Percentiles rank a stretch among this genome's conserved stretches.
These are phyloP conservation scores for Botia almorhae DNA, from an alignment of 2,797 vertebrate genomes.

Conservation along the genomic window DNA sequence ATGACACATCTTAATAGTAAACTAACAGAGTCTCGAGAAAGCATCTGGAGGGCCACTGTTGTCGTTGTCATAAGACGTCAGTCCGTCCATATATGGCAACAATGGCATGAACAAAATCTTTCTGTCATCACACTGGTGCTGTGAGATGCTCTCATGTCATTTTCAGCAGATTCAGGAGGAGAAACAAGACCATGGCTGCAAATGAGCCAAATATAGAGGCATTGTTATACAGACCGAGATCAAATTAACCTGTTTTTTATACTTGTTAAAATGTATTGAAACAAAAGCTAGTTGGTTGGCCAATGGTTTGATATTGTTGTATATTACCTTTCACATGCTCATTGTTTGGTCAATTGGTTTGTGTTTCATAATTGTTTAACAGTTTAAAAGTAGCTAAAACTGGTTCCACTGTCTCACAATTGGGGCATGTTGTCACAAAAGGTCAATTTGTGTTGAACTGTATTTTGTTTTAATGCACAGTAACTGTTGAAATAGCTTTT, in stretches of 20 bases:
- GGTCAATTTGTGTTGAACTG: background rate
- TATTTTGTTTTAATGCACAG: background rate
- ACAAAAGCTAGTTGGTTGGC: too few relatives aligned
- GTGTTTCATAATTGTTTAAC: background rate
- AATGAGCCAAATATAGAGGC: background rate
- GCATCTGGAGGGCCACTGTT: background rate
- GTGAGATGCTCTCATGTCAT: background rate
- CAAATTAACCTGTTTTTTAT: background rate
- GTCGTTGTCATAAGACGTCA: background rate
- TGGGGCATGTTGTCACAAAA: background rate
- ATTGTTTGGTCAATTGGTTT: background rate
- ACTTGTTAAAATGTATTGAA: background rate
- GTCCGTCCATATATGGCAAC: background rate
- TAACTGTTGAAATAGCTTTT: background rate
- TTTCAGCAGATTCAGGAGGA: background rate
- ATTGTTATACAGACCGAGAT: background rate
- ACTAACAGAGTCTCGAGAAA: conserved; percentile 18
- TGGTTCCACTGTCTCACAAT: background rate
- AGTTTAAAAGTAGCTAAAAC: background rate
- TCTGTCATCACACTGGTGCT: background rate
- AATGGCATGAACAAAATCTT: conserved; percentile 13
- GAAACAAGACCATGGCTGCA: background rate
- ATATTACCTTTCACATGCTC: too few relatives aligned
- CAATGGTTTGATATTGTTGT: too few relatives aligned
- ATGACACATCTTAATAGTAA: conserved; percentile 17